Evolutionary conservation across 2,888 invertebrate species (phyloP), one percentile per base, ranked within the genome.

Genomic region (Blera fallax): DNA sequence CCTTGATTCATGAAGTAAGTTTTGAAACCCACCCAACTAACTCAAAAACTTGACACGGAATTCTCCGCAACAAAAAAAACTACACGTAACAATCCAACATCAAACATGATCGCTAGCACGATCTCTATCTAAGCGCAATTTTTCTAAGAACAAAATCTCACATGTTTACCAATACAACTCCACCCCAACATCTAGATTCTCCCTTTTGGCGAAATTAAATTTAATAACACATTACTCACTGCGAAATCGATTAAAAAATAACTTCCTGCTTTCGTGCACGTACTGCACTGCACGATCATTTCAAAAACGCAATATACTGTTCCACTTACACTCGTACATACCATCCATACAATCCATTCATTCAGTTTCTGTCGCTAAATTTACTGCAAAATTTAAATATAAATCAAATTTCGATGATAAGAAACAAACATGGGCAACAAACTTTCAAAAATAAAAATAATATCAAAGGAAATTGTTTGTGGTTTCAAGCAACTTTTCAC

Each of bases 251-350:
- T 43, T 52, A 52, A 52, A 52, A 43, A 43, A 16, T 24, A 37
- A 78, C 70, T 78, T 78, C 78, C 78, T 78, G 78, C 70, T 78
- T 70, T 16, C 64, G 34, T 48, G 62, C 78, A 78, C 78, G 78
- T 78, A 78, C 50, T 65, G 65, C 65, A 50, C 29, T 24, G 4
- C n/a, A n/a, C 27, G 62, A 45, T 45, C 29, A 16, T 45, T 62
- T 40, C 14, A 21, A 45, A 24, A 62, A 62, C 45, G 16, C 62
- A 62, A 43, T 52, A 43, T 52, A 10, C 21, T 21, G 21, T 48
- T 48, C 48, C n/a, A n/a, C n/a, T n/a, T n/a, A n/a, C n/a, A n/a
- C n/a, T n/a, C n/a, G n/a, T n/a, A n/a, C n/a, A n/a, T n/a, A n/a
- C n/a, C n/a, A n/a, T n/a, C n/a, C 48, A 21, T 11, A 48, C 11